Evolutionary conservation across 2,113 vertebrate genomes (phyloP).

Genomic region (Eidolon helvum): DNA sequence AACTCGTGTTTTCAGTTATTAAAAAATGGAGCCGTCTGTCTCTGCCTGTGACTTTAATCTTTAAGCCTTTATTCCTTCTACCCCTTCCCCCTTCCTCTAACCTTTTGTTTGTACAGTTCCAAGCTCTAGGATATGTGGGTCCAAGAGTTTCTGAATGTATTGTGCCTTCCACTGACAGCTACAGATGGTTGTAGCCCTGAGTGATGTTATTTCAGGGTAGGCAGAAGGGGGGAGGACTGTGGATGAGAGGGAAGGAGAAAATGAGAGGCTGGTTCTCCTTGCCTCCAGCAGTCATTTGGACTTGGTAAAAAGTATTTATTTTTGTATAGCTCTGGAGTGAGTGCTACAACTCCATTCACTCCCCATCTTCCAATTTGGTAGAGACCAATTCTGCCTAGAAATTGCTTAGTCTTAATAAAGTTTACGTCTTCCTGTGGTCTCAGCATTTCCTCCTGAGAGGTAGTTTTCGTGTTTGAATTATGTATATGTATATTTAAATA

Average conservation of each 20-base stretch:
- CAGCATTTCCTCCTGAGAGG: background rate
- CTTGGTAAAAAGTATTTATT: constrained; percentile 32
- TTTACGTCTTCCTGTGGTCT: background rate
- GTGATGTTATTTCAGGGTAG: constrained; percentile 76
- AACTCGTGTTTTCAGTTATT: constrained; percentile 90
- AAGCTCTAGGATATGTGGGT: constrained; percentile 81
- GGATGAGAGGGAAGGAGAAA: constrained; percentile 43
- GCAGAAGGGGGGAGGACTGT: constrained; percentile 29
- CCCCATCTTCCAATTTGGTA: background rate
- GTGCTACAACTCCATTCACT: background rate
- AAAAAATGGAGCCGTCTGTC: constrained; percentile 89
- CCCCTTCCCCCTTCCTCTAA: constrained; percentile 79
- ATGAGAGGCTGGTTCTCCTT: constrained; percentile 54
- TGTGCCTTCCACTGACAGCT: constrained; percentile 79
- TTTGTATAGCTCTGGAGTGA: background rate
- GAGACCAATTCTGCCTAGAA: background rate
- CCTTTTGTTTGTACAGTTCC: constrained; percentile 85
- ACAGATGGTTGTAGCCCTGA: constrained; percentile 79
- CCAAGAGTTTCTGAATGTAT: constrained; percentile 77
- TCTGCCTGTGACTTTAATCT: constrained; percentile 90
- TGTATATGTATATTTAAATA: background rate
- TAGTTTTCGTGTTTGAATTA: background rate
- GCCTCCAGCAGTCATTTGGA: constrained; percentile 46
- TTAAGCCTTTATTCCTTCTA: constrained; percentile 86
- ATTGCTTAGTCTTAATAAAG: background rate